phyloP scores from a whole-genome alignment of 2,888 invertebrate genomes.

The Gymnoscelis rufifasciata region DNA sequence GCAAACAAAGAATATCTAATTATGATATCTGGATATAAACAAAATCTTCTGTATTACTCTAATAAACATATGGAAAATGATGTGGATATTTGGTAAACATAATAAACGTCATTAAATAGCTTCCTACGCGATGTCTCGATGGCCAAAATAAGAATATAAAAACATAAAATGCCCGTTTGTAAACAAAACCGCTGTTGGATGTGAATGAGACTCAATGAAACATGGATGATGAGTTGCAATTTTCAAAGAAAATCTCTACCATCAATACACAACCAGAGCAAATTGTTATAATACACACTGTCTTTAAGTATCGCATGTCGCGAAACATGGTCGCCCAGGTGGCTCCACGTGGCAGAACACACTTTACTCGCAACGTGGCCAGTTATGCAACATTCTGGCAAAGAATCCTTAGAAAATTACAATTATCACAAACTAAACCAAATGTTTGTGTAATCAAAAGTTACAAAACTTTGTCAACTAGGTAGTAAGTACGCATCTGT shows the following conservation, averaged over 20 bases:
- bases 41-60: too few relatives aligned
- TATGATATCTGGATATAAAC: constrained; percentile 13
- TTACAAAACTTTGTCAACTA: background rate
- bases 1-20: constrained; percentile 17
- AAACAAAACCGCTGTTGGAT: constrained; percentile 6
- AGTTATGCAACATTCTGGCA: constrained; percentile 45
- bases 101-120: constrained; percentile 25
- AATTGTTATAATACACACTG: constrained; percentile 38
- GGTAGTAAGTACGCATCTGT: background rate
- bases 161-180: background rate
- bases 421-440: background rate
- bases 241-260: too few relatives aligned
- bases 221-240: too few relatives aligned
- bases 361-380: constrained; percentile 45
- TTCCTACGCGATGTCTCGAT: constrained; percentile 33
- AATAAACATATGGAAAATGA: too few relatives aligned
- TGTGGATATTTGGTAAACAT: too few relatives aligned
- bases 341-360: constrained; percentile 49
- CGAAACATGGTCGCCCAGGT: constrained; percentile 32
- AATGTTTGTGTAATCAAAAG: background rate
- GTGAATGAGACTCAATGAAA: too few relatives aligned
- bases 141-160: constrained; percentile 21
- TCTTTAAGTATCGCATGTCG: constrained; percentile 33
- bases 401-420: constrained; percentile 29
- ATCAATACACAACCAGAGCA: constrained; percentile 10